Evolutionary conservation across 64 coral and sea anemone genomes (phyloP).

Genomic region (Pocillopora verrucosa): DNA sequence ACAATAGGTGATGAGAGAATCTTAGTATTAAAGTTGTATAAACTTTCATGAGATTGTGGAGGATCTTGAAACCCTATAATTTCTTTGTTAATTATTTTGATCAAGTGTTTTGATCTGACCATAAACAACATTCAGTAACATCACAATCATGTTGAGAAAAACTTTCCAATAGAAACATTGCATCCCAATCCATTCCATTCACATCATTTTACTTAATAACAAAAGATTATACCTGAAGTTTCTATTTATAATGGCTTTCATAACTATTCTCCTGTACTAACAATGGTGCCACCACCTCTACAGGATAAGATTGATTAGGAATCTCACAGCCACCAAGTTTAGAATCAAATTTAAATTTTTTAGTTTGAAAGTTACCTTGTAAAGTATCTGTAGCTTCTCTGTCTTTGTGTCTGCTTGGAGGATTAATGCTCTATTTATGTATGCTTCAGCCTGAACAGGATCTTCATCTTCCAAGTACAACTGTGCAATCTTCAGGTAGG

Average conservation of each 20-base stretch:
- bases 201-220: no score
- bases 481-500: constrained; percentile 97
- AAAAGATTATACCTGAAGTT: neutral
- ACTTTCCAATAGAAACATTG: neutral
- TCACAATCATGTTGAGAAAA: neutral
- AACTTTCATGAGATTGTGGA: neutral
- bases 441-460: constrained; percentile 88
- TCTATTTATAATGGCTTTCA: neutral
- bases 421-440: constrained; percentile 89
- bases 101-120: neutral
- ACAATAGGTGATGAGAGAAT: neutral
- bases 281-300: no score
- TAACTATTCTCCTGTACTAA: no score
- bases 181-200: no score
- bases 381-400: constrained; percentile 84
- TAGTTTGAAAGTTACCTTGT: constrained; percentile 59
- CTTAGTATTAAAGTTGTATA: neutral
- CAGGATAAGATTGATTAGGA: no score
- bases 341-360: neutral
- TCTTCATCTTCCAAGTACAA: constrained; percentile 94
- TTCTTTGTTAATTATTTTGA: no score
- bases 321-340: no score
- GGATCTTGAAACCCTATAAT: neutral
- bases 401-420: constrained; percentile 89
- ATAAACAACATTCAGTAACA: neutral